Evolutionary conservation across 2,113 vertebrate genomes (phyloP).

Genomic region (Tragelaphus strepsiceros): DNA sequence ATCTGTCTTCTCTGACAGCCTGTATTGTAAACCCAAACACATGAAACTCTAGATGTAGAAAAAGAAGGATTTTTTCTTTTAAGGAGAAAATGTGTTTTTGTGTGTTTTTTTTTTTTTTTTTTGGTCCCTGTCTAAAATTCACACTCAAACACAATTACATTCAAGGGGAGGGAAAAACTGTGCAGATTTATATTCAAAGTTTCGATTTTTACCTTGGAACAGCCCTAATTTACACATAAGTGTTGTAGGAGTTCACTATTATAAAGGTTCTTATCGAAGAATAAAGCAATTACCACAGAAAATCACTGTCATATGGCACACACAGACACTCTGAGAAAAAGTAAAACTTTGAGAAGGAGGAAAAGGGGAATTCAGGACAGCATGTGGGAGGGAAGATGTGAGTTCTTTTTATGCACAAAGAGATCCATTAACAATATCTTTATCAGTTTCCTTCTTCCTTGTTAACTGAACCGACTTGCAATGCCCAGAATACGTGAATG

Average conservation of each 20-base stretch:
- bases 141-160: constrained; percentile 20
- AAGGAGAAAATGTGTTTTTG: not conserved
- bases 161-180: not conserved
- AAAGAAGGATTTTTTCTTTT: not conserved
- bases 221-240: constrained; percentile 79
- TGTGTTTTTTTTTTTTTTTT: not conserved
- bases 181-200: not conserved
- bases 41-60: not conserved
- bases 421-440: constrained; percentile 77
- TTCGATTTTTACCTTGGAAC: constrained; percentile 71
- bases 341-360: constrained; percentile 81
- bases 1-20: constrained; percentile 19
- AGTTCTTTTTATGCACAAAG: constrained; percentile 79
- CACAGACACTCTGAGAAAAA: constrained; percentile 84
- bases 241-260: constrained; percentile 80
- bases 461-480: constrained; percentile 60
- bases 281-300: constrained; percentile 82
- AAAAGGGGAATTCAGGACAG: constrained; percentile 85
- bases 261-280: constrained; percentile 82
- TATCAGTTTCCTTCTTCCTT: constrained; percentile 74
- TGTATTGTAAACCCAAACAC: not conserved
- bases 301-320: constrained; percentile 83
- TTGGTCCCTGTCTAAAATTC: constrained; percentile 46
- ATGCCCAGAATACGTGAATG: not conserved
- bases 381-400: constrained; percentile 82